Conservation (phyloP, 2,888 invertebrate species). For the Neria commutata region DNA sequence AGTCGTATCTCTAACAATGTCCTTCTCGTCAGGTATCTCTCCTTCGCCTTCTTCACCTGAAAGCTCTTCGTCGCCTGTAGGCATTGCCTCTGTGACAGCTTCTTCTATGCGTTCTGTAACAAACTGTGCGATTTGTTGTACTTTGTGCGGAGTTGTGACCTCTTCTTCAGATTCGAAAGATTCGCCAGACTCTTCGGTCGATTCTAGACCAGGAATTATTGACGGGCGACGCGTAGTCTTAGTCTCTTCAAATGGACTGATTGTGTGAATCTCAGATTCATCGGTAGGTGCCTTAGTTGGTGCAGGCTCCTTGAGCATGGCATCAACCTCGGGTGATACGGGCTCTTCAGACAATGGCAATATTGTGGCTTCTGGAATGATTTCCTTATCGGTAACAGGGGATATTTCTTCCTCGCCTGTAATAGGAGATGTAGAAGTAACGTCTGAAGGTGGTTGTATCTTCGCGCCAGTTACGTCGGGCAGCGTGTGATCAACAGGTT, state of each 20-base stretch:
- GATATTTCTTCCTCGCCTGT: slow-evolving; percentile 27
- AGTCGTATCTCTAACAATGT: slow-evolving; percentile 8
- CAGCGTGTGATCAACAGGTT: slow-evolving; percentile 24
- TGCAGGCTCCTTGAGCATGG: slow-evolving; percentile 23
- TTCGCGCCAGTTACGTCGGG: slow-evolving; percentile 30
- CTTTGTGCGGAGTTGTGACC: slow-evolving; percentile 27
- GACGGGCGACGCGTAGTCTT: slow-evolving; percentile 24
- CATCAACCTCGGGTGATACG: slow-evolving; percentile 18
- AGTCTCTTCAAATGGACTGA: background rate
- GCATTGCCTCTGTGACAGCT: slow-evolving; percentile 10
- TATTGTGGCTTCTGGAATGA: slow-evolving; percentile 24
- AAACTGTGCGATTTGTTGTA: slow-evolving; percentile 34
- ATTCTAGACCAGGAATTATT: slow-evolving; percentile 42
- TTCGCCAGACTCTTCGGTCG: slow-evolving; percentile 44
- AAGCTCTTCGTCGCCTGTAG: slow-evolving; percentile 22
- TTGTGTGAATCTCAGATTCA: slow-evolving; percentile 1
- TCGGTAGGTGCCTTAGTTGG: slow-evolving; percentile 23
- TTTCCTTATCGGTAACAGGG: slow-evolving; percentile 25
- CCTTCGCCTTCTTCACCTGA: slow-evolving; percentile 33
- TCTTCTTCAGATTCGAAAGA: slow-evolving; percentile 52
- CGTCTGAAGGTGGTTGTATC: slow-evolving; percentile 32
- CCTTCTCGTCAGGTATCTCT: background rate
- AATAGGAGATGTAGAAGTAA: slow-evolving; percentile 27
- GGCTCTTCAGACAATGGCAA: slow-evolving; percentile 29
- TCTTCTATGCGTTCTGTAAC: slow-evolving; percentile 37